Percentiles rank a stretch among this genome's conserved stretches.
Conservation (phyloP, 30 jellyfish, hydroid and myxozoan genomes). For the Sanderia malayensis region DNA sequence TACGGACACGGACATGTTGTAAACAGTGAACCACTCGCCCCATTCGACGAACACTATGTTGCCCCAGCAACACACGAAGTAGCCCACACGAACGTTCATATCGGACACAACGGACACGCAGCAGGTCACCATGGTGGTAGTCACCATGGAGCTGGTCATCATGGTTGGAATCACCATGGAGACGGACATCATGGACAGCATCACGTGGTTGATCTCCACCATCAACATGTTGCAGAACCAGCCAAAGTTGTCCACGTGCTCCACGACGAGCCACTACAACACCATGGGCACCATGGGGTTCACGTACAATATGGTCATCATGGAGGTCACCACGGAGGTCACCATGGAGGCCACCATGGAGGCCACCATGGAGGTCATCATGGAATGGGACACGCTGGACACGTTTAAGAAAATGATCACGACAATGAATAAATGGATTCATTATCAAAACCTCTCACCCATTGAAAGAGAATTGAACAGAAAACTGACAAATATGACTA, state of each 20-base stretch:
- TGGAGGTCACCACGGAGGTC: constrained; percentile 8
- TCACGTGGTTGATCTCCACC: constrained; percentile 38
- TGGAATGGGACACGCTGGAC: too few relatives aligned
- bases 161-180: constrained; percentile 53
- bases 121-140: constrained; percentile 56
- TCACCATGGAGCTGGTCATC: constrained; percentile 44
- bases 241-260: constrained; percentile 45
- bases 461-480: too few relatives aligned
- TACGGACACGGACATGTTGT: constrained; percentile 13
- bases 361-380: too few relatives aligned
- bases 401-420: too few relatives aligned
- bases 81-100: constrained; percentile 22
- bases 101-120: constrained; percentile 16
- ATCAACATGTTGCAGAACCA: constrained; percentile 47
- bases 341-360: constrained; percentile 9
- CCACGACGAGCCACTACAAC: constrained; percentile 24
- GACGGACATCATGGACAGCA: constrained; percentile 39
- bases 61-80: constrained; percentile 40
- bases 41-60: constrained; percentile 41
- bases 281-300: constrained; percentile 26
- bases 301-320: constrained; percentile 23
- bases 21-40: constrained; percentile 37
- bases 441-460: too few relatives aligned
- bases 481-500: too few relatives aligned
- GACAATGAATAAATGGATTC: too few relatives aligned